These are phyloP conservation scores for Dicentrarchus labrax DNA, from an alignment of 2,113 vertebrate species.

Conservation along the genomic window DNA sequence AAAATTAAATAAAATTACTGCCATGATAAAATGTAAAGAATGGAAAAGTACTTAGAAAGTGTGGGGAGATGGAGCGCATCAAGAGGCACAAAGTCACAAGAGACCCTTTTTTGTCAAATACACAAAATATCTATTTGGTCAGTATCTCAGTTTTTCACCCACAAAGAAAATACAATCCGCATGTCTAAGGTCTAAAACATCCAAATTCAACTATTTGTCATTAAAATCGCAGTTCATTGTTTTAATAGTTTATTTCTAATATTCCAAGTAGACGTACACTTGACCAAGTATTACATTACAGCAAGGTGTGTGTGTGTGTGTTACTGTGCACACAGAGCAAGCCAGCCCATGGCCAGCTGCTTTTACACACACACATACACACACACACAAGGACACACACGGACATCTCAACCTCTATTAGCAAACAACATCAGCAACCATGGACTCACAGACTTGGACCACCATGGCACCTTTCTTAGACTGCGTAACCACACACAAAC, in stretches of 20 bases:
- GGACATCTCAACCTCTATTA: slow-evolving; percentile 34
- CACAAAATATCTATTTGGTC: neutral
- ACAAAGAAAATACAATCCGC: neutral
- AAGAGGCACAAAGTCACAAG: neutral
- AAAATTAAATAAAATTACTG: slow-evolving; percentile 66
- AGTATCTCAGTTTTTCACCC: neutral
- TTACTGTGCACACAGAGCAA: slow-evolving; percentile 45
- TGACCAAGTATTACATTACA: slow-evolving; percentile 3
- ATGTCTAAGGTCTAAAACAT: neutral
- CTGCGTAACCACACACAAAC: slow-evolving; percentile 15
- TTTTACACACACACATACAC: slow-evolving; percentile 10
- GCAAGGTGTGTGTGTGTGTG: slow-evolving; percentile 18
- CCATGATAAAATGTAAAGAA: neutral
- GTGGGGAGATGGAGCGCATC: neutral
- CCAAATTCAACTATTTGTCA: neutral
- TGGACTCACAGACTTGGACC: slow-evolving; percentile 48
- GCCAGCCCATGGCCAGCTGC: slow-evolving; percentile 28
- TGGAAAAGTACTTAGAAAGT: neutral
- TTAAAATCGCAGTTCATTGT: neutral
- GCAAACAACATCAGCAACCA: slow-evolving; percentile 28
- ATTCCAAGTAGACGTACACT: neutral
- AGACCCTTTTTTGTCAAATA: neutral
- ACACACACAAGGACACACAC: slow-evolving; percentile 23
- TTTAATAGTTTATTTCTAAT: neutral
- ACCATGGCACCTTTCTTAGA: slow-evolving; percentile 49